phyloP scores from a whole-genome alignment of 2,888 invertebrate genomes.

The Nycteola revayana region DNA sequence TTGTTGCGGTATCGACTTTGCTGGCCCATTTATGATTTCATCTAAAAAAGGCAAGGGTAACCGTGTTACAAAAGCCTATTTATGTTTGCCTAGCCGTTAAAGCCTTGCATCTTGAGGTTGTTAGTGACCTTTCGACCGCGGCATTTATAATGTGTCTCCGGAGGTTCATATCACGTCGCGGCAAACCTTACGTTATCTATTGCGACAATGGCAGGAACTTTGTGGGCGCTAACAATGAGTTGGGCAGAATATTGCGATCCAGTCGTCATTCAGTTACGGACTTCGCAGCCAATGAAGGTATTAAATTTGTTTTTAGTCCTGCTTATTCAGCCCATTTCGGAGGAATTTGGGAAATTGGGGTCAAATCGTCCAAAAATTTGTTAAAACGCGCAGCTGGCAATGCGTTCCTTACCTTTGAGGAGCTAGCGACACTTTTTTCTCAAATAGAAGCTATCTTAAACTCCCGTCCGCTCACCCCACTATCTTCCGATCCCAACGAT shows the following conservation, averaged over 20 bases:
- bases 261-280: background rate
- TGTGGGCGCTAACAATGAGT: constrained; percentile 1
- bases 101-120: constrained; percentile 1
- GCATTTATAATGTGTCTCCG: constrained; percentile 1
- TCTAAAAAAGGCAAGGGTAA: constrained; percentile 3
- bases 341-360: constrained; percentile 1
- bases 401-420: background rate
- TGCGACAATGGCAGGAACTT: constrained; percentile 4
- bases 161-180: constrained; percentile 1
- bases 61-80: background rate
- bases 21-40: constrained; percentile 3
- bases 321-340: constrained; percentile 3
- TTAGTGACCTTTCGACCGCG: background rate
- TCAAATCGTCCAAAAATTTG: constrained; percentile 1
- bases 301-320: constrained; percentile 1
- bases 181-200: constrained; percentile 1
- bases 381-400: constrained; percentile 1
- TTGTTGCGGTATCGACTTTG: constrained; percentile 2
- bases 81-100: background rate
- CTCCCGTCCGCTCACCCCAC: background rate
- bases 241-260: background rate
- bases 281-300: constrained; percentile 1
- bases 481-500: background rate
- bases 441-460: constrained; percentile 2
- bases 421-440: background rate